A percentile compares a stretch with the other conserved stretches of the same genome.
Evolutionary conservation across 1,140 invertebrate genomes (phyloP).

Genomic region (Solenopsis invicta): DNA sequence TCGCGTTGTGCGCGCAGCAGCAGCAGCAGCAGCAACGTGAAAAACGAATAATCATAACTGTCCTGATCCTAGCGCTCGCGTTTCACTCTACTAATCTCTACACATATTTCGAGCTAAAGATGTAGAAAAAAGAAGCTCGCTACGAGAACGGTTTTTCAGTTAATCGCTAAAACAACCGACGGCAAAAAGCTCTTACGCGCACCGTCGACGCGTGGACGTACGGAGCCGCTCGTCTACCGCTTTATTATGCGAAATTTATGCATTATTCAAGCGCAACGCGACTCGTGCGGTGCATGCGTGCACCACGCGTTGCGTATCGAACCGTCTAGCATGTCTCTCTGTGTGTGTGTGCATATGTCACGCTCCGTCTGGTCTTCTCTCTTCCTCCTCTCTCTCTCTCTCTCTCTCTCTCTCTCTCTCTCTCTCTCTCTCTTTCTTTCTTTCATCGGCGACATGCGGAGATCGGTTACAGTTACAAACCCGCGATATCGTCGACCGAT

Average conservation of each 20-base stretch:
- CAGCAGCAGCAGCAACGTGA: not conserved
- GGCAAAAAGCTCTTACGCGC: slow-evolving; percentile 5
- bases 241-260: slow-evolving; percentile 70
- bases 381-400: not conserved
- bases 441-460: slow-evolving; percentile 8
- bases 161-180: not conserved
- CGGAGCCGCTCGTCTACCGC: slow-evolving; percentile 48
- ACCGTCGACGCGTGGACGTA: not conserved
- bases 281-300: slow-evolving; percentile 24
- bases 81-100: not conserved
- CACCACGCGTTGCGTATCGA: slow-evolving; percentile 26
- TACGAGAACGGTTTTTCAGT: not conserved
- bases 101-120: not conserved
- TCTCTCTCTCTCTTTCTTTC: not conserved
- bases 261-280: slow-evolving; percentile 67
- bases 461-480: slow-evolving; percentile 60
- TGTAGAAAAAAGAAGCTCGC: not conserved
- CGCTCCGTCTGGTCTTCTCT: not conserved
- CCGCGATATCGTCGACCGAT: slow-evolving; percentile 43
- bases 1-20: not conserved
- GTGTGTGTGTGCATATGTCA: not conserved
- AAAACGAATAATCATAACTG: not conserved
- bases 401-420: not conserved
- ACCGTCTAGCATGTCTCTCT: not conserved
- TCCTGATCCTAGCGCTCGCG: not conserved